Percentiles rank a stretch among this genome's conserved stretches.
phyloP scores from a whole-genome alignment of 1,140 invertebrate genomes.

The Macrostomum lignano region DNA sequence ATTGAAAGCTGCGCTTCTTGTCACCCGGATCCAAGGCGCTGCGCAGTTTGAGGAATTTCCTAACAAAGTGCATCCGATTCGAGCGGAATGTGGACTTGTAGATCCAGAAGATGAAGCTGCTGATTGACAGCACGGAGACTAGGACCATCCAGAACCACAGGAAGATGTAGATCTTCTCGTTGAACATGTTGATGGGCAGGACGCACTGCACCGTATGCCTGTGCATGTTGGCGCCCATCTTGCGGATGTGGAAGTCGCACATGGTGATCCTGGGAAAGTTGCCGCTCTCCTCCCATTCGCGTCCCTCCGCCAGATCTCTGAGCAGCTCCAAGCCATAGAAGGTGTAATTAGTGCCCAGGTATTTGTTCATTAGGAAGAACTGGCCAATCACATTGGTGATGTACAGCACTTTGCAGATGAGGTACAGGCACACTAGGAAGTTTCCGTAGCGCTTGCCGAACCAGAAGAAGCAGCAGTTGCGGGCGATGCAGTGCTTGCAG shows the following conservation, averaged over 20 bases:
- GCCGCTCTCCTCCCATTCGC: slow-evolving; percentile 7
- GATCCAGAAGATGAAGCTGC: slow-evolving; percentile 3
- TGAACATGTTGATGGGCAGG: slow-evolving; percentile 12
- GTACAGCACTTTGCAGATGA: slow-evolving; percentile 15
- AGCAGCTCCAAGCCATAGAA: slow-evolving; percentile 11
- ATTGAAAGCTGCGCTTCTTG: slow-evolving; percentile 6
- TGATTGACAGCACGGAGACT: background rate
- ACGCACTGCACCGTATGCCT: slow-evolving; percentile 13
- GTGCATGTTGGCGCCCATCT: slow-evolving; percentile 11
- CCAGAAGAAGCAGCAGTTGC: slow-evolving; percentile 19
- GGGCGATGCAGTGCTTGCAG: slow-evolving; percentile 9
- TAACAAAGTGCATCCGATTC: slow-evolving; percentile 20
- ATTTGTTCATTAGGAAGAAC: slow-evolving; percentile 14
- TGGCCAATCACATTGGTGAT: slow-evolving; percentile 12
- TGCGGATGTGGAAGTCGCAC: slow-evolving; percentile 11
- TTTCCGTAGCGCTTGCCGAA: slow-evolving; percentile 16
- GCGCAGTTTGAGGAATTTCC: slow-evolving; percentile 26
- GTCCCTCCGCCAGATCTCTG: slow-evolving; percentile 9
- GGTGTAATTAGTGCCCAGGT: slow-evolving; percentile 13
- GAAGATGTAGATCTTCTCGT: slow-evolving; percentile 12
- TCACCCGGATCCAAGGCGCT: slow-evolving; percentile 11
- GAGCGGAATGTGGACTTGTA: slow-evolving; percentile 1
- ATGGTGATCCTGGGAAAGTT: slow-evolving; percentile 12
- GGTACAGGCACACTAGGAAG: slow-evolving; percentile 16
- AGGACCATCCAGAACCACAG: slow-evolving; percentile 11